Conservation (phyloP, 2,113 vertebrate species). For the Emberiza fucata region DNA sequence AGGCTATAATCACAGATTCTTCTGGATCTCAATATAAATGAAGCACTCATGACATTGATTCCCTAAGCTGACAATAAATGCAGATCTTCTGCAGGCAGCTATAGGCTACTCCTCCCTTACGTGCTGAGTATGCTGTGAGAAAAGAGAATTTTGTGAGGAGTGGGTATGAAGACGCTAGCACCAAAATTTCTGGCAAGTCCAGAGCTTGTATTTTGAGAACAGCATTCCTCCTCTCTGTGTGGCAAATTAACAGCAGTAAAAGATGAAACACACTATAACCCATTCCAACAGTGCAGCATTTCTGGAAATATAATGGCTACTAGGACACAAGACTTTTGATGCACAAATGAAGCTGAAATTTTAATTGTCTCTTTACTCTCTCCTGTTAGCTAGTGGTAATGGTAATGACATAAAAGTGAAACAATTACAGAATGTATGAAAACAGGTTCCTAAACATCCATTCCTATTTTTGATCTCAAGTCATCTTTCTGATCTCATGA, state of each 20-base stretch:
- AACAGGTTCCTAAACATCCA: neutral
- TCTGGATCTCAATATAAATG: neutral
- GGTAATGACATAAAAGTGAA: neutral
- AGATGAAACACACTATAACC: neutral
- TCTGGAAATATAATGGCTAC: neutral
- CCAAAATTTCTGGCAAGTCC: neutral
- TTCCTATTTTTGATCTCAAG: neutral
- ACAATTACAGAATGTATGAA: neutral
- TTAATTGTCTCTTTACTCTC: neutral
- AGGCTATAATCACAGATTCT: neutral
- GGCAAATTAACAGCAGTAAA: neutral
- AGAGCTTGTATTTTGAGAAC: neutral
- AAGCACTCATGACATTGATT: neutral
- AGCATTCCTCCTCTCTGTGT: neutral
- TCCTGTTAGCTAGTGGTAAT: neutral
- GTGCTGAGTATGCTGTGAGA: fast-evolving
- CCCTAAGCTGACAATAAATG: neutral
- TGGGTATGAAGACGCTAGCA: neutral
- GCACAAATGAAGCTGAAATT: neutral
- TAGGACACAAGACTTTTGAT: neutral
- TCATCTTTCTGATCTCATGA: neutral
- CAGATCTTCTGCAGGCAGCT: neutral
- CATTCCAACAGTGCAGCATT: neutral
- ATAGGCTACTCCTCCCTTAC: neutral
- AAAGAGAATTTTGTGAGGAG: neutral